Conservation (phyloP, 2,797 vertebrate genomes). For the Ispidina picta region DNA sequence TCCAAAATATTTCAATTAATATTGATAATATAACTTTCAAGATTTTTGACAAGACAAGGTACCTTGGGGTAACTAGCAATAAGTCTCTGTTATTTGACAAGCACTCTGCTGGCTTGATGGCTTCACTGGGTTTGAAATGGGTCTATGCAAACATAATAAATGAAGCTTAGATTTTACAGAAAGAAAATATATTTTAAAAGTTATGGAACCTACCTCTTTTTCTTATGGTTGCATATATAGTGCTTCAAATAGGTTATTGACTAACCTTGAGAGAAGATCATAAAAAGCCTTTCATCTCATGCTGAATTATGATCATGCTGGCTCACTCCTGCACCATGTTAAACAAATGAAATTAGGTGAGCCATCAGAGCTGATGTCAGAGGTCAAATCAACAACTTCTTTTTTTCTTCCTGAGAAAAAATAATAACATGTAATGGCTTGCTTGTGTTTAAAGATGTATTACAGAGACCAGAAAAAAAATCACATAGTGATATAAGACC, state of each 20-base stretch:
- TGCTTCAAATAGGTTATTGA: slow-evolving; percentile 23
- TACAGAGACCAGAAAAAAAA: not conserved
- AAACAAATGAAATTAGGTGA: slow-evolving; percentile 6
- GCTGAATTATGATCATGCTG: not conserved
- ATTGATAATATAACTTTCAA: not conserved
- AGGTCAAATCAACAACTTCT: not conserved
- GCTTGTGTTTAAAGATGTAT: not conserved
- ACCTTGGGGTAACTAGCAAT: not conserved
- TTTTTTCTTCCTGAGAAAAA: not conserved
- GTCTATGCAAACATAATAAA: not conserved
- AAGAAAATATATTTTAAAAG: not conserved
- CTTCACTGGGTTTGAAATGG: not conserved
- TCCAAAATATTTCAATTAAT: not conserved
- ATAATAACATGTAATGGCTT: not conserved
- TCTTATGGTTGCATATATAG: not conserved
- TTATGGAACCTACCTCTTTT: not conserved
- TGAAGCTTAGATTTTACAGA: not conserved
- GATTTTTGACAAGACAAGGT: not conserved
- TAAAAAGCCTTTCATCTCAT: not conserved
- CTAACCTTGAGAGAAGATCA: not conserved
- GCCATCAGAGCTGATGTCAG: not conserved
- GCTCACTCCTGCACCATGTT: not conserved
- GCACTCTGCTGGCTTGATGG: not conserved
- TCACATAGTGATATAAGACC: not conserved
- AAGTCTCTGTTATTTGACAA: not conserved